A percentile compares a stretch with the other conserved stretches of the same genome.
Conservation (phyloP, 2,888 invertebrate genomes). For the Resseliella maxima region DNA sequence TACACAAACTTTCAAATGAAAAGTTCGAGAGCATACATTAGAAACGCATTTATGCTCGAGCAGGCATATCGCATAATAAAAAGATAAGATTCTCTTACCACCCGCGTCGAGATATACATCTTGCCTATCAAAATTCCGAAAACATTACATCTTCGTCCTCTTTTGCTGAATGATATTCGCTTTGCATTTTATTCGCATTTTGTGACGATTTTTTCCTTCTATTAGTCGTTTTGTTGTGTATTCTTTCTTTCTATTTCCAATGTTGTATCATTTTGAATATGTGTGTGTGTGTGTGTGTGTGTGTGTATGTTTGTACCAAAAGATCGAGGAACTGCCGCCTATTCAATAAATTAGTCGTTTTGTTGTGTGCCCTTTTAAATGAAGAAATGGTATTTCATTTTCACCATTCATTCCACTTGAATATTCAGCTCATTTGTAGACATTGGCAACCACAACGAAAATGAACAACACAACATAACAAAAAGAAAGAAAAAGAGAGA, state of each 20-base stretch:
- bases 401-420: conserved; percentile 34
- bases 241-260: background rate
- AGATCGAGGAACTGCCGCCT: conserved; percentile 1
- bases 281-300: background rate
- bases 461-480: background rate
- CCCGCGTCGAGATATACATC: background rate
- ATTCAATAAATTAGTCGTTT: conserved; percentile 41
- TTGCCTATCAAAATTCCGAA: background rate
- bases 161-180: background rate
- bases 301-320: background rate
- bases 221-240: too few relatives aligned
- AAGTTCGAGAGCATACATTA: conserved; percentile 35
- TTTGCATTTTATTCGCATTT: conserved; percentile 18
- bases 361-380: conserved; percentile 47
- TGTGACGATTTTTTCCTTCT: too few relatives aligned
- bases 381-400: conserved; percentile 9
- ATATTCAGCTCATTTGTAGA: conserved; percentile 48
- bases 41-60: conserved; percentile 36
- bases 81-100: conserved; percentile 2
- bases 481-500: background rate
- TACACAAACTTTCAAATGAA: background rate
- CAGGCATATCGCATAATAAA: conserved; percentile 29
- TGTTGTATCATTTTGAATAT: background rate
- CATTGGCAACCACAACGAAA: background rate
- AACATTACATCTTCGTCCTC: conserved; percentile 8